A percentile compares a stretch with the other conserved stretches of the same genome.
These are phyloP conservation scores for Drosophila mojavensis DNA, from an alignment of 1,140 invertebrate species.

Conservation along the genomic window DNA sequence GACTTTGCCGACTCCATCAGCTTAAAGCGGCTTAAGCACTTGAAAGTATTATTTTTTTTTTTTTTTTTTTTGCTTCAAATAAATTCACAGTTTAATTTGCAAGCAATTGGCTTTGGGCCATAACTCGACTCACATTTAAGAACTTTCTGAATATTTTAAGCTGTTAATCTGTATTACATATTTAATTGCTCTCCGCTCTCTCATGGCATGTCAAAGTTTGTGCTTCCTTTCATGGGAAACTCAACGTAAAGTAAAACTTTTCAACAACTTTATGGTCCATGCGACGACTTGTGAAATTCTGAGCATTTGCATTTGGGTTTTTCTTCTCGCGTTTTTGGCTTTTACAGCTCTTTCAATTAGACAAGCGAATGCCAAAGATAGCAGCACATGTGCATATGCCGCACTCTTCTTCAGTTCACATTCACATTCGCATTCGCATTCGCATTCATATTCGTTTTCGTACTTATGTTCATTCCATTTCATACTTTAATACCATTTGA, in stretches of 20 bases:
- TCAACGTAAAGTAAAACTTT: conserved; percentile 29
- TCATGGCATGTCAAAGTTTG: conserved; percentile 30
- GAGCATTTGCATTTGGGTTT: conserved; percentile 6
- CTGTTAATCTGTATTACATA: conserved; percentile 42
- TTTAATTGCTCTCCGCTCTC: conserved; percentile 37
- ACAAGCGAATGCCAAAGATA: conserved; percentile 8
- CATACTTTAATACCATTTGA: conserved; percentile 47
- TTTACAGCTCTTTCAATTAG: conserved; percentile 38
- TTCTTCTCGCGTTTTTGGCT: neutral
- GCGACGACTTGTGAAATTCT: conserved; percentile 21
- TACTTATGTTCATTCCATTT: conserved; percentile 28
- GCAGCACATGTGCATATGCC: conserved; percentile 7
- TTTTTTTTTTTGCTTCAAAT: neutral
- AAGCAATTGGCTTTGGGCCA: conserved; percentile 1
- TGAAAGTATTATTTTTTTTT: neutral
- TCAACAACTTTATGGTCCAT: conserved; percentile 46
- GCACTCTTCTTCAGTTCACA: neutral
- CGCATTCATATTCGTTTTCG: conserved; percentile 9
- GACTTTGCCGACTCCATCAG: neutral
- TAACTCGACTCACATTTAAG: conserved; percentile 1
- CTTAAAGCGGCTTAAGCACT: conserved; percentile 3
- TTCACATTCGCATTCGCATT: conserved; percentile 12
- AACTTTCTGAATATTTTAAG: conserved; percentile 40
- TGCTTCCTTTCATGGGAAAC: neutral
- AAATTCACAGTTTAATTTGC: conserved; percentile 6